Conservation (phyloP, 2,113 vertebrate species). For the Panthera tigris region DNA sequence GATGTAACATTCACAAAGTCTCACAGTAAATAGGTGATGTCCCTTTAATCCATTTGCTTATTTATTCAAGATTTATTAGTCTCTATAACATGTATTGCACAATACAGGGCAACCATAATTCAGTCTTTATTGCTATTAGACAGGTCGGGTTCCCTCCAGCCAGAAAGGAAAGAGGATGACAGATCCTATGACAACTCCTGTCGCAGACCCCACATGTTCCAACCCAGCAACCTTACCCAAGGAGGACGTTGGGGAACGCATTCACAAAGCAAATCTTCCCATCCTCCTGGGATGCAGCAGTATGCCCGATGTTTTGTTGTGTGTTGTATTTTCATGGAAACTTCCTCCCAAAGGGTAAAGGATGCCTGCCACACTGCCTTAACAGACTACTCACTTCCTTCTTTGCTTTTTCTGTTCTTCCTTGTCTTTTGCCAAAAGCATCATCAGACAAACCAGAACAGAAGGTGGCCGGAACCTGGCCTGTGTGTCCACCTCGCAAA, state of each 20-base stretch:
- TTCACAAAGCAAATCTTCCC: neutral
- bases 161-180: neutral
- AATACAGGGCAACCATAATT: neutral
- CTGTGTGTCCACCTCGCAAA: neutral
- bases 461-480: constrained; percentile 53
- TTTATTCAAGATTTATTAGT: neutral
- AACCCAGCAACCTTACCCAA: fast-evolving
- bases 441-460: constrained; percentile 35
- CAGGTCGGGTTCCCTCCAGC: neutral
- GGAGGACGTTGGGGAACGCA: neutral
- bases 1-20: neutral
- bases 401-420: neutral
- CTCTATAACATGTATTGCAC: neutral
- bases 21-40: neutral
- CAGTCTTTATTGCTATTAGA: neutral
- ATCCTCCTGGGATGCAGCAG: neutral
- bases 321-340: constrained; percentile 37
- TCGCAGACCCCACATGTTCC: neutral
- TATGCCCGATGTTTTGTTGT: neutral
- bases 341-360: neutral
- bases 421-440: constrained; percentile 33
- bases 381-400: constrained; percentile 14
- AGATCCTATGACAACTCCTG: neutral
- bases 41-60: neutral
- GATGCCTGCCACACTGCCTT: neutral